Evolutionary conservation across 2,113 vertebrate species (phyloP), one percentile per base, ranked within the genome.

Genomic region (Sterna hirundo): DNA sequence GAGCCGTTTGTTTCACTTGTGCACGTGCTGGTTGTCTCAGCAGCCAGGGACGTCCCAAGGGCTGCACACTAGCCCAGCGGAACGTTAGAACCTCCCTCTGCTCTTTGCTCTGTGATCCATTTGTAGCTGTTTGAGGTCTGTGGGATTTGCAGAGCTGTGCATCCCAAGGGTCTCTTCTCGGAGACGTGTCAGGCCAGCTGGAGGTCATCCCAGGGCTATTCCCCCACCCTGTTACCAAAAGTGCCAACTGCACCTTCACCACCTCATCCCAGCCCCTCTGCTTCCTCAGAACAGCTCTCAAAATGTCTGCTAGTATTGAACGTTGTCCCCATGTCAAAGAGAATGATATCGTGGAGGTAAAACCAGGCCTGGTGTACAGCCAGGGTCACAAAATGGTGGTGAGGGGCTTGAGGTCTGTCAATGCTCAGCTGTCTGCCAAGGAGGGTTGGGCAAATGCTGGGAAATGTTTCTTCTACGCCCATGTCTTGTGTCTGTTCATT

Each of bases 301-400:
- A 62, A 46, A 30, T 51, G 9, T 8, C 32, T 79, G 74, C 34
- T 70, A 0, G 16, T 64, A 20, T 47, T 79, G 42, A 16, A 8
- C 4, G 27, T 29, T 70, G 38, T 55, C 40, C 55, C 57, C 13
- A 8, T 55, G 14, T 42, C 54, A 60, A 7, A 38, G 17, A 25
- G 13, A 44, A 15, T 25, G 32, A 6, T 30, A 7, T 0, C 3
- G 1, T 5, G 32, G 52, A 21, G 14, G 23, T 46, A 42, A 61
- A 55, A 1, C 2, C 15, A 34, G 8, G 11, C 8, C 26, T 51
- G 26, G 5, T 64, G 19, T 42, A 13, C 8, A n/a, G 29, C 25
- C 17, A 20, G 36, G 18, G 32, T 40, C 66, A 34, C 36, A 68
- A 83, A 68, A 19, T 15, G 38, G 10, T 5, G 2, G 21, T 4